Evolutionary conservation across 2,113 vertebrate genomes (phyloP), one percentile per base, ranked within the genome.

Genomic region (Myiopsitta monachus): DNA sequence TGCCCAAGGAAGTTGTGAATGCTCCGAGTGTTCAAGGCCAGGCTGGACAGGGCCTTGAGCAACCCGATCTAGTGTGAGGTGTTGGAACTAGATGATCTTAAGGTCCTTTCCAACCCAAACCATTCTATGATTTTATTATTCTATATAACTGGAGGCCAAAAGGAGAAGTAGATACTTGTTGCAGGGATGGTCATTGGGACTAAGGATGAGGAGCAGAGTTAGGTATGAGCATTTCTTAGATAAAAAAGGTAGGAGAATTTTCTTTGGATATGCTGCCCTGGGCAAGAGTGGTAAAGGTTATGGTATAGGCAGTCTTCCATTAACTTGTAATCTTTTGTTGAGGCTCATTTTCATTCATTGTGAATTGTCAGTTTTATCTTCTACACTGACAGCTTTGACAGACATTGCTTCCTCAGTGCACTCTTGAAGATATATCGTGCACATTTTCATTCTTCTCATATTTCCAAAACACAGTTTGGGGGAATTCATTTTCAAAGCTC

Each of bases 401-500:
- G 90, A 81, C 23, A 23, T 80, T 63, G 30, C 38, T 88, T 93
- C 27, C 17, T 92, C 43, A 86, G 16, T 57, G 47, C 55, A 51
- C 33, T 80, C 8, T 43, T 86, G 18, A 54, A 90, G 74, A 84
- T 91, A 43, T 5, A 82, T 88, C 3, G 4, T 81, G 39, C 24
- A 51, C 51, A 68, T 75, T 87, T 90, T 93, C 79, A 41, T 92
- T 92, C 69, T 94, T 19, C 44, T 87, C 69, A 36, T 55, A 85
- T 78, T 95, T 84, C 52, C 52, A 69, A 86, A 68, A 44, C 47
- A 69, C 19, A 38, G 47, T 95, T 88, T 82, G 52, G 27, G 36
- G 83, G 49, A 90, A 94, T 64, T 95, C 1, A 75, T 92, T 94
- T 96, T 93, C 52, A 19, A 94, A 88, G 73, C 47, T 95, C 30